Evolutionary conservation across 2,797 vertebrate genomes (phyloP).

Genomic region (Thamnophis elegans): DNA sequence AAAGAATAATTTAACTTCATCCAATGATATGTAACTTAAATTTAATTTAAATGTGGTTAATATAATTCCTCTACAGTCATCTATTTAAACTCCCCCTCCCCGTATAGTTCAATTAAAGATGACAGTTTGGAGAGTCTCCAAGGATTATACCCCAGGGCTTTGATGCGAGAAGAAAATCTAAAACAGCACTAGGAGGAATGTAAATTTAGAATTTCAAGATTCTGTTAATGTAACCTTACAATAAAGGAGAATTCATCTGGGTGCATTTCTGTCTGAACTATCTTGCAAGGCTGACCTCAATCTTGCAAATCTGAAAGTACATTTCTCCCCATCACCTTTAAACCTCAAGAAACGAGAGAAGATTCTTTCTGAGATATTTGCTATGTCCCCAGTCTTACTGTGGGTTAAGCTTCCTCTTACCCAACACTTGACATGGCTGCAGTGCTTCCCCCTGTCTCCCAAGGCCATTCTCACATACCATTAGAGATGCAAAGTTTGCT

Average conservation of each 20-base stretch:
- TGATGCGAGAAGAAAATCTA: background rate
- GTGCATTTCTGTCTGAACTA: background rate
- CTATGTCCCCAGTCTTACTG: background rate
- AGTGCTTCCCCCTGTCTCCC: background rate
- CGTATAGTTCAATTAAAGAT: background rate
- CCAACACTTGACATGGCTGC: background rate
- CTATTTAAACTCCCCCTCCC: background rate
- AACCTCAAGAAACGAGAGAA: background rate
- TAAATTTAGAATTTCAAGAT: background rate
- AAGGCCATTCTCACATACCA: background rate
- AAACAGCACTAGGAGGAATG: background rate
- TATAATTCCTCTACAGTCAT: background rate
- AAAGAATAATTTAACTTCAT: background rate
- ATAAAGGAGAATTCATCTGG: background rate
- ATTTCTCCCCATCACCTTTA: background rate
- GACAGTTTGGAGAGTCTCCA: background rate
- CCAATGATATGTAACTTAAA: background rate
- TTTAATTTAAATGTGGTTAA: background rate
- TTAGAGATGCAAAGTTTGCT: constrained; percentile 38
- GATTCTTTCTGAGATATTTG: background rate
- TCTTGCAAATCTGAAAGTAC: background rate
- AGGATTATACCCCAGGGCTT: background rate
- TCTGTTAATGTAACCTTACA: background rate
- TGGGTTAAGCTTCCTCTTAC: background rate
- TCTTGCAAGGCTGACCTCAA: background rate